Evolutionary conservation across 2,888 invertebrate genomes (phyloP).

Genomic region (Drosophila kambysellisi): DNA sequence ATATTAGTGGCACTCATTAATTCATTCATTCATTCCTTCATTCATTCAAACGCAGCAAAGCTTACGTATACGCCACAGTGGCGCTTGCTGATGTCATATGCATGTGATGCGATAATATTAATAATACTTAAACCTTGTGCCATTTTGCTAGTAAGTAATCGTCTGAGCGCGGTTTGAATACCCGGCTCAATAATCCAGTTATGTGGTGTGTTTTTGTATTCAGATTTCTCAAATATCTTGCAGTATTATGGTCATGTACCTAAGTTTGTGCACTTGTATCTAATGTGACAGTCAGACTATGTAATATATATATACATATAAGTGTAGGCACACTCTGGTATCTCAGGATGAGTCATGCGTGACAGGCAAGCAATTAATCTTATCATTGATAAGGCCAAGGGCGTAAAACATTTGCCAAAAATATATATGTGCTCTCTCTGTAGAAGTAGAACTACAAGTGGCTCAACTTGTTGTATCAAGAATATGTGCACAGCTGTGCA

Average conservation of each 20-base stretch:
- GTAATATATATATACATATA: not conserved
- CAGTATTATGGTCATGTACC: conserved; percentile 6
- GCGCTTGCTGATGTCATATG: conserved; percentile 72
- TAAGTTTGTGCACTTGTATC: conserved; percentile 19
- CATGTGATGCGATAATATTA: conserved; percentile 77
- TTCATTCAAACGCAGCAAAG: conserved; percentile 17
- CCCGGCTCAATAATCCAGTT: conserved; percentile 34
- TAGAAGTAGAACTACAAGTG: conserved; percentile 19
- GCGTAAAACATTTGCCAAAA: conserved; percentile 44
- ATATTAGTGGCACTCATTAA: not conserved
- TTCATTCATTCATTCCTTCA: conserved; percentile 10
- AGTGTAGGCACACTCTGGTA: conserved; percentile 23
- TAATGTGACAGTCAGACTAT: conserved; percentile 19
- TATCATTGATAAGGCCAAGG: conserved; percentile 80
- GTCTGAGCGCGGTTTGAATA: conserved; percentile 46
- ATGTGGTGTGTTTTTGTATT: conserved; percentile 14
- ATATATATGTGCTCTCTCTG: conserved; percentile 14
- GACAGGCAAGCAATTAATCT: conserved; percentile 67
- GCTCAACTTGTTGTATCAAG: conserved; percentile 13
- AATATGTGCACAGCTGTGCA: conserved; percentile 29
- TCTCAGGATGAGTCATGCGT: conserved; percentile 56
- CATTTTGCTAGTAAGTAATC: conserved; percentile 48
- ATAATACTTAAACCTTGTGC: conserved; percentile 70
- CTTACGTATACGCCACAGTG: conserved; percentile 58
- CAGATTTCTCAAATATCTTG: conserved; percentile 16